A percentile compares a stretch with the other conserved stretches of the same genome.
These are phyloP conservation scores for Lasioglossum morio DNA, from an alignment of 2,888 invertebrate species.

Conservation along the genomic window DNA sequence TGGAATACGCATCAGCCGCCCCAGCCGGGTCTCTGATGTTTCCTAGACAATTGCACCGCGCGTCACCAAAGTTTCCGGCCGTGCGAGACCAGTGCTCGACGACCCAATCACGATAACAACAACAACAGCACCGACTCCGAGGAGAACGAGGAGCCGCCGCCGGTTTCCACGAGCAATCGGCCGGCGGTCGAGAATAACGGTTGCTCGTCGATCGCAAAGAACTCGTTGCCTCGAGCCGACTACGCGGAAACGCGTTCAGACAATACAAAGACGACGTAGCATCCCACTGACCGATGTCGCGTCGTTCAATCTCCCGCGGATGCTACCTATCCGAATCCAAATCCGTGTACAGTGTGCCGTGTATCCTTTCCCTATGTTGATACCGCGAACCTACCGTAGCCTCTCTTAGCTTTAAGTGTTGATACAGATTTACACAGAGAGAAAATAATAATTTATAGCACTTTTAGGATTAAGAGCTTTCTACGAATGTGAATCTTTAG, in stretches of 20 bases:
- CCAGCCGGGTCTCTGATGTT: constrained; percentile 82
- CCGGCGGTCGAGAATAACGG: constrained; percentile 23
- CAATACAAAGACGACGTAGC: constrained; percentile 69
- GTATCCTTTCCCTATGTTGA: constrained; percentile 69
- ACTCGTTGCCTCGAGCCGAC: constrained; percentile 48
- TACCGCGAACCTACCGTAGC: constrained; percentile 46
- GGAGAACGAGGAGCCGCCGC: constrained; percentile 3
- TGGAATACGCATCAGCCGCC: constrained; percentile 86
- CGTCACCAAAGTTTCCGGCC: constrained; percentile 72
- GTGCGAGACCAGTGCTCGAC: constrained; percentile 50
- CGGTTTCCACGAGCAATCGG: constrained; percentile 37
- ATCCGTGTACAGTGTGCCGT: constrained; percentile 66
- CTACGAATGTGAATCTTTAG: constrained; percentile 66
- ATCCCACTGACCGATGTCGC: constrained; percentile 25
- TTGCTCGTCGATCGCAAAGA: constrained; percentile 20
- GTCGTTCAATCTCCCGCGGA: background rate
- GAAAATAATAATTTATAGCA: constrained; percentile 72
- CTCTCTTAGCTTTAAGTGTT: constrained; percentile 68
- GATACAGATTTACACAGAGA: constrained; percentile 67
- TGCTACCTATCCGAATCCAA: constrained; percentile 10
- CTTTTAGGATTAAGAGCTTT: constrained; percentile 62
- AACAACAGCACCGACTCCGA: constrained; percentile 8
- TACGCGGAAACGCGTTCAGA: constrained; percentile 46
- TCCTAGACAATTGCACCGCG: constrained; percentile 60
- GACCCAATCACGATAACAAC: constrained; percentile 16